These are phyloP conservation scores for Pseudochromis fuscus DNA, from an alignment of 2,797 vertebrate genomes.

Conservation along the genomic window DNA sequence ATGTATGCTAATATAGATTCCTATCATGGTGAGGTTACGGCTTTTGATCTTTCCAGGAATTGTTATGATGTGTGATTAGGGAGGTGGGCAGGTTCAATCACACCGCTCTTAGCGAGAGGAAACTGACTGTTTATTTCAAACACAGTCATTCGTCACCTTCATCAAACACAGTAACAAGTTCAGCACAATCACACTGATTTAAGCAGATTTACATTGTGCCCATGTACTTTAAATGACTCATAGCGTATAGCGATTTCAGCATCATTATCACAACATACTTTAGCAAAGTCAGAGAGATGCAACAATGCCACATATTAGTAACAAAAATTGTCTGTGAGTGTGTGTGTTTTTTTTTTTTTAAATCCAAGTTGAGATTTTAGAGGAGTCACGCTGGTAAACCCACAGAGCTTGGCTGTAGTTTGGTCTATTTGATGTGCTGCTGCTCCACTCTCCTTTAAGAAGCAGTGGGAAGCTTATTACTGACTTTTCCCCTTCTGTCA, in stretches of 20 bases:
- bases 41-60: slow-evolving; percentile 53
- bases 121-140: slow-evolving; percentile 29
- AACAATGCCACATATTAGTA: slow-evolving; percentile 10
- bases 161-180: slow-evolving; percentile 32
- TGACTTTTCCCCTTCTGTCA: slow-evolving; percentile 29
- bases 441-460: slow-evolving; percentile 24
- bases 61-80: slow-evolving; percentile 57
- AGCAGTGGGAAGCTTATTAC: slow-evolving; percentile 24
- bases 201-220: slow-evolving; percentile 3
- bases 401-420: slow-evolving; percentile 31
- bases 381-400: slow-evolving; percentile 25
- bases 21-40: slow-evolving; percentile 62
- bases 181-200: slow-evolving; percentile 22
- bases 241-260: neutral
- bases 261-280: neutral
- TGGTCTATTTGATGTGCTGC: slow-evolving; percentile 12
- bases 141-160: slow-evolving; percentile 25
- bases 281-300: neutral
- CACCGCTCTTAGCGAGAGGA: neutral
- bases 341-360: slow-evolving; percentile 24
- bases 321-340: neutral
- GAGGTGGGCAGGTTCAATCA: slow-evolving; percentile 44
- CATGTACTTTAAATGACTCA: slow-evolving; percentile 19
- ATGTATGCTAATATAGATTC: slow-evolving; percentile 73
- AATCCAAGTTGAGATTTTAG: slow-evolving; percentile 35